phyloP scores from a whole-genome alignment of 2,888 invertebrate species.

The Liodrosophila aerea region DNA sequence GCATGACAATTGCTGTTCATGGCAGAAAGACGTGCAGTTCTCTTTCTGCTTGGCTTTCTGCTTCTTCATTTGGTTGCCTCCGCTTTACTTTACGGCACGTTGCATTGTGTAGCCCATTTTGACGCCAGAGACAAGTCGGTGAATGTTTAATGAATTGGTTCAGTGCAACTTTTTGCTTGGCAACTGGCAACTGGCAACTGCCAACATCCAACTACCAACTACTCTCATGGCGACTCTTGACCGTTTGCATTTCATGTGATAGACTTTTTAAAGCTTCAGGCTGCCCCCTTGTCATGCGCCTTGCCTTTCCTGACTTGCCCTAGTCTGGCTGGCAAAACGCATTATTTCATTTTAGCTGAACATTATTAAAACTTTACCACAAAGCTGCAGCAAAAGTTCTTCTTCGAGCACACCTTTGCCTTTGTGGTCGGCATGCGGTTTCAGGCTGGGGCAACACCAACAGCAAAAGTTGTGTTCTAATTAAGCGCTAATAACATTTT shows the following conservation, averaged over 20 bases:
- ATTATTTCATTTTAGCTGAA: conserved; percentile 71
- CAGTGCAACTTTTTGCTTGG: conserved; percentile 51
- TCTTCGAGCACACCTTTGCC: conserved; percentile 49
- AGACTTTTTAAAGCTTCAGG: conserved; percentile 26
- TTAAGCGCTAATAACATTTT: conserved; percentile 74
- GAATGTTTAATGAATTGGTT: conserved; percentile 72
- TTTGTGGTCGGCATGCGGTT: conserved; percentile 40
- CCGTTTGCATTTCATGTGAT: conserved; percentile 36
- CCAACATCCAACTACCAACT: conserved; percentile 11
- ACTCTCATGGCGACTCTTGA: conserved; percentile 33
- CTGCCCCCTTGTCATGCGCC: not conserved
- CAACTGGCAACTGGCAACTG: not conserved
- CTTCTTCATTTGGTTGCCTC: conserved; percentile 8
- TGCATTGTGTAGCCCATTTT: conserved; percentile 58
- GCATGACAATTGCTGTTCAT: conserved; percentile 54
- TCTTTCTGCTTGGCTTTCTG: conserved; percentile 9
- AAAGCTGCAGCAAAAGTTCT: conserved; percentile 68
- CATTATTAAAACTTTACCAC: conserved; percentile 71
- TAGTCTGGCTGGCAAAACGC: conserved; percentile 55
- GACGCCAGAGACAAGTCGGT: conserved; percentile 58
- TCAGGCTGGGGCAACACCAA: not conserved
- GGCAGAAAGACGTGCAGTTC: conserved; percentile 14
- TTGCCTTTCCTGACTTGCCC: conserved; percentile 1
- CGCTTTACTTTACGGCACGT: conserved; percentile 18
- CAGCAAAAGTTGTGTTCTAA: conserved; percentile 65